Evolutionary conservation across 2,888 invertebrate species (phyloP).

Genomic region (Cyclophora punctaria): DNA sequence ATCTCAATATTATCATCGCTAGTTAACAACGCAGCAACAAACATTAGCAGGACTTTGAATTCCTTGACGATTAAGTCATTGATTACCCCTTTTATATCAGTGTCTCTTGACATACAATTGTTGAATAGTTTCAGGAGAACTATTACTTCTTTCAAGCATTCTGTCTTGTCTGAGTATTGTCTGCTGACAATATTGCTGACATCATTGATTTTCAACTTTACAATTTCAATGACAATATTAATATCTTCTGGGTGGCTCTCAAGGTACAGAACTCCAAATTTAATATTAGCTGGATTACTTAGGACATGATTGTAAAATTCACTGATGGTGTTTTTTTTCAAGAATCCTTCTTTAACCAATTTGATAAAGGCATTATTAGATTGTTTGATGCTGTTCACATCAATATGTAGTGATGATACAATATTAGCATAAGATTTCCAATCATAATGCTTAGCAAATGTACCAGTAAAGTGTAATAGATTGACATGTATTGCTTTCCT

Average conservation of each 20-base stretch:
- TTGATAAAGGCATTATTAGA: conserved; percentile 23
- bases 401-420: conserved; percentile 28
- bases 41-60: conserved; percentile 36
- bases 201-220: conserved; percentile 33
- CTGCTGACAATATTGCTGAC: conserved; percentile 36
- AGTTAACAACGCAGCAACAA: conserved; percentile 34
- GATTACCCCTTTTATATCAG: conserved; percentile 14
- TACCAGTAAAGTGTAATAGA: conserved; percentile 40
- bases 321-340: conserved; percentile 24
- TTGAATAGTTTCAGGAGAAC: conserved; percentile 34
- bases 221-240: conserved; percentile 25
- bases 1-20: conserved; percentile 30
- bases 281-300: conserved; percentile 24
- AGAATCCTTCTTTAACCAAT: conserved; percentile 21
- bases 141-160: conserved; percentile 39
- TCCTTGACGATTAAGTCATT: conserved; percentile 24
- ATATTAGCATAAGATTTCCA: conserved; percentile 40
- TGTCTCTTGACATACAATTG: conserved; percentile 22
- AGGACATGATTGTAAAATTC: conserved; percentile 28
- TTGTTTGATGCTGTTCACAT: conserved; percentile 15
- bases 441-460: conserved; percentile 30
- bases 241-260: conserved; percentile 29
- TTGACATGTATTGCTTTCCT: conserved; percentile 47
- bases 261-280: conserved; percentile 40
- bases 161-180: conserved; percentile 46